Percentiles rank a stretch among this genome's conserved stretches.
phyloP scores from a whole-genome alignment of 1,140 invertebrate genomes.

The Magallana gigas region DNA sequence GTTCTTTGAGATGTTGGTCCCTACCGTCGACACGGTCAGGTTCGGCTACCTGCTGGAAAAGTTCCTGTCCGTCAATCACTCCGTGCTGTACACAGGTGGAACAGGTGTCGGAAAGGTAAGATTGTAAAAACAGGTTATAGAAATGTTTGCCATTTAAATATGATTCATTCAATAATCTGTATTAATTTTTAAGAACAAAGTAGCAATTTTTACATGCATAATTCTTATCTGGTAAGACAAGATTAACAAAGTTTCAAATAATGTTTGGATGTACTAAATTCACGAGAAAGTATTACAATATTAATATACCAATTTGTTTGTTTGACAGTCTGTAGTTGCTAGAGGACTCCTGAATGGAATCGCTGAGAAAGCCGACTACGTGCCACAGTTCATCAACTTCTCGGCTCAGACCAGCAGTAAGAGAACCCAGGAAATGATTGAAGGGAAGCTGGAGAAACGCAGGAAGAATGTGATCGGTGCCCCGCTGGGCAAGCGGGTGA shows the following conservation, averaged over 20 bases:
- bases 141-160: too few species aligned
- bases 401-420: conserved; percentile 92
- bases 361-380: conserved; percentile 82
- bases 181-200: too few species aligned
- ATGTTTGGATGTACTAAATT: too few species aligned
- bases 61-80: conserved; percentile 85
- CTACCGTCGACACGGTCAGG: conserved; percentile 79
- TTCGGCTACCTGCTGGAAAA: conserved; percentile 86
- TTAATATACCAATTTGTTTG: neutral
- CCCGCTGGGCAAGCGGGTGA: conserved; percentile 75
- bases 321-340: conserved; percentile 86
- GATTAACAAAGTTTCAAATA: too few species aligned
- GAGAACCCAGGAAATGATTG: conserved; percentile 80
- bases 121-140: too few species aligned
- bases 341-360: conserved; percentile 86
- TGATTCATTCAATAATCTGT: too few species aligned
- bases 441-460: conserved; percentile 80
- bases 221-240: too few species aligned
- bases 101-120: conserved; percentile 86
- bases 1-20: conserved; percentile 81
- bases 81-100: conserved; percentile 80
- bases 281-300: too few species aligned
- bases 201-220: too few species aligned
- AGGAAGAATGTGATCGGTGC: conserved; percentile 79
- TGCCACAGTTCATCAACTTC: conserved; percentile 90